These are phyloP conservation scores for Eulemur coronatus DNA, from an alignment of 2,797 vertebrate genomes.

Conservation along the genomic window DNA sequence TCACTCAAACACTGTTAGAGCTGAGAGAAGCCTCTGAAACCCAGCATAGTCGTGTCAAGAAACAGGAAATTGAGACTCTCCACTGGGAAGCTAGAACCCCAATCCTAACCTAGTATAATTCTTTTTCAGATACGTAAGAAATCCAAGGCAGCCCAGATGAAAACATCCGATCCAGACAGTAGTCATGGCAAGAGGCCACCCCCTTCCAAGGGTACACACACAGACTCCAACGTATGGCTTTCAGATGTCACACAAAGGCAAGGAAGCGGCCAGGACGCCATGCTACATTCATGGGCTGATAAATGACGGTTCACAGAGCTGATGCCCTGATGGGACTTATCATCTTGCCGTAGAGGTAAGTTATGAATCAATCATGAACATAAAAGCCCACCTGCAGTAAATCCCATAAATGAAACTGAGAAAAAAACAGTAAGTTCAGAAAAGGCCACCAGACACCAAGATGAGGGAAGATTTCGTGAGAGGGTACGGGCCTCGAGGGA, in stretches of 20 bases:
- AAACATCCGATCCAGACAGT: neutral
- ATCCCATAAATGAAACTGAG: slow-evolving; percentile 29
- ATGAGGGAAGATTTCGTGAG: neutral
- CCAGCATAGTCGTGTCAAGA: neutral
- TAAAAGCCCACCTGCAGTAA: slow-evolving; percentile 25
- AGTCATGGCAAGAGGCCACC: neutral
- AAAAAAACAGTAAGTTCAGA: slow-evolving; percentile 35
- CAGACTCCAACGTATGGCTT: neutral
- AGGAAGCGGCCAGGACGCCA: neutral
- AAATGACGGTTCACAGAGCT: neutral
- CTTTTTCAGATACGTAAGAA: slow-evolving; percentile 6
- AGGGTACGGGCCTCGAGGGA: neutral
- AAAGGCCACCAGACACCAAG: neutral
- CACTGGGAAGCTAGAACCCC: neutral
- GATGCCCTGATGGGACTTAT: neutral
- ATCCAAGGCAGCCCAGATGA: neutral
- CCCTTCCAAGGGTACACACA: neutral
- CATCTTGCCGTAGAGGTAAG: neutral
- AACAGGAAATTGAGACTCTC: neutral
- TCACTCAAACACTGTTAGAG: neutral
- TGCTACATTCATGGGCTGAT: neutral
- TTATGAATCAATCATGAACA: slow-evolving; percentile 38
- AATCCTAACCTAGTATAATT: neutral
- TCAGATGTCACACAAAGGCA: slow-evolving; percentile 36
- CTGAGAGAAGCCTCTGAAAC: neutral